Base-by-base conservation (phyloP, 1,140 invertebrate genomes). In the Drosophila kanapiae region DNA sequence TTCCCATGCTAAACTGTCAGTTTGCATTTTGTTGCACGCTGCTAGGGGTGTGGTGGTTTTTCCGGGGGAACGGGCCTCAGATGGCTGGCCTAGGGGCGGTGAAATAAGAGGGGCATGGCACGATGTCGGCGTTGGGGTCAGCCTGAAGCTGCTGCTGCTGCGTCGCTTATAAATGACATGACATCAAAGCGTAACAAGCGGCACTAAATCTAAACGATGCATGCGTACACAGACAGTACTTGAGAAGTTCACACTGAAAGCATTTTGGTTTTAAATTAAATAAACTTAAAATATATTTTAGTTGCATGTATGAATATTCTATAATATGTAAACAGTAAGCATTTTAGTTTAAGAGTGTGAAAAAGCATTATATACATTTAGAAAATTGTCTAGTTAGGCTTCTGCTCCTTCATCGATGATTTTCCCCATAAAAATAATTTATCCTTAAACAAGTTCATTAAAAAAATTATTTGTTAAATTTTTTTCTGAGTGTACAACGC, bases 131-230 rank as follows among this genome's bases (percentile, higher is more conserved):
- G 69, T 23, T 51, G 62, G 65, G 67, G 67, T 70, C 67, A 70
- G 67, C 65, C 65, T 37, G 65, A 53, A 70, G 68, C 51, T 69
- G 59, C 45, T 60, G 62, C 42, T 53, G 62, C 71, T 68, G 57
- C 48, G 78, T 48, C 81, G 78, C 81, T 90, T 90, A 90, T 90
- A 90, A 90, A 90, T 90, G 85, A 77, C 78, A 75, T 62, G 59
- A 77, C 85, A 90, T 90, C 85, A 90, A 90, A 90, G 79, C 85
- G 74, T 85, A 90, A 90, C 85, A 90, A 90, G 85, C 85, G 81
- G 81, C 85, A 90, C 85, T 90, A 90, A 90, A 90, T 90, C 85
- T 90, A 90, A 90, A 82, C 78, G 85, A 79, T 82, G 71, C 70
- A 78, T 76, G 75, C 42, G 33, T 31, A 71, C 53, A 78, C 38